A percentile compares a stretch with the other conserved stretches of the same genome.
Evolutionary conservation across 2,797 vertebrate species (phyloP).

Genomic region (Fistularia tabacaria): DNA sequence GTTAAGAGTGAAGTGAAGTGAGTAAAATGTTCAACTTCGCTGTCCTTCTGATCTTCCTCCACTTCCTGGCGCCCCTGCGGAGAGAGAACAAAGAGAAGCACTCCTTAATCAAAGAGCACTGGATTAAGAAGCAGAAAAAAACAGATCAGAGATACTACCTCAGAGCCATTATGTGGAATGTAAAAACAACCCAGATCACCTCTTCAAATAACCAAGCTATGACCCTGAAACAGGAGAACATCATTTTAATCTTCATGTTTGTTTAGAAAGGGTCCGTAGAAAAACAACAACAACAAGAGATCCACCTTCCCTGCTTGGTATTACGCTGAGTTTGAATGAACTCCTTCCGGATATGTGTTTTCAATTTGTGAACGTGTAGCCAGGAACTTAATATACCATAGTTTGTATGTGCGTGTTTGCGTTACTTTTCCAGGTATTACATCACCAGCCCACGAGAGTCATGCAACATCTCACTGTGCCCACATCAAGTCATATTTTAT

Average conservation of each 20-base stretch:
- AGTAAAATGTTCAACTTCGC: constrained; percentile 58
- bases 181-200: constrained; percentile 62
- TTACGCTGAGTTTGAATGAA: too few relatives aligned
- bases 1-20: constrained; percentile 65
- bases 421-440: constrained; percentile 39
- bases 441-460: constrained; percentile 41
- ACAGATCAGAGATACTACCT: constrained; percentile 64
- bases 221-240: constrained; percentile 63
- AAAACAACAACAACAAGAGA: constrained; percentile 31
- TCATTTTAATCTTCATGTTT: constrained; percentile 65
- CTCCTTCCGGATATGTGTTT: not conserved
- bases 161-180: constrained; percentile 57
- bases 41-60: constrained; percentile 63
- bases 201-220: constrained; percentile 61
- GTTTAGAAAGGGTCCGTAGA: constrained; percentile 14
- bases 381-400: constrained; percentile 31
- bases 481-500: constrained; percentile 64
- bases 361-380: constrained; percentile 21
- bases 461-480: constrained; percentile 33
- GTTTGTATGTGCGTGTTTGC: constrained; percentile 38
- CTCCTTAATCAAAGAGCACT: constrained; percentile 71
- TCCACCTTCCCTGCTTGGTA: constrained; percentile 8
- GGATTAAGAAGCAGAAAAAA: constrained; percentile 65
- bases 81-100: constrained; percentile 70
- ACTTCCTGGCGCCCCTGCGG: constrained; percentile 55